phyloP scores from a whole-genome alignment of 2,888 invertebrate genomes.

The Anagyrus pseudococci region DNA sequence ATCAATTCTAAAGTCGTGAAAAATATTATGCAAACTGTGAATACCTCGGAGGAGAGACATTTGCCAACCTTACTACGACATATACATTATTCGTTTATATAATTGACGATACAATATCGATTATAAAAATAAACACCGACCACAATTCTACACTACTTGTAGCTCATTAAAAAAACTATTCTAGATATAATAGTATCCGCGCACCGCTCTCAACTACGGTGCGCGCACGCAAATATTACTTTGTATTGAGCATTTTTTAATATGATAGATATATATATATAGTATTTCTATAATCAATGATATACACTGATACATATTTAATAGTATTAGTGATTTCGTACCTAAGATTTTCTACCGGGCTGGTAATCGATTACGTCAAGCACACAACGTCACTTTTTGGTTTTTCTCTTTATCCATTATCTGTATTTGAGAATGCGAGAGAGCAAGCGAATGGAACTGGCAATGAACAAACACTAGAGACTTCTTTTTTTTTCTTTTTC shows the following conservation, averaged over 20 bases:
- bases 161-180: constrained; percentile 55
- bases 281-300: constrained; percentile 55
- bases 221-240: constrained; percentile 53
- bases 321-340: constrained; percentile 60
- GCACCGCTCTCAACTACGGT: constrained; percentile 57
- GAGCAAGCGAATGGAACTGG: constrained; percentile 33
- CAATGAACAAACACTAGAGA: constrained; percentile 34
- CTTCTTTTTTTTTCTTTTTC: constrained; percentile 30
- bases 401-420: constrained; percentile 43
- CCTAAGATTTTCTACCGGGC: constrained; percentile 61
- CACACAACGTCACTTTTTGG: constrained; percentile 49
- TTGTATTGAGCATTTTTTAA: constrained; percentile 57
- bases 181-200: constrained; percentile 52
- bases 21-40: too few species aligned
- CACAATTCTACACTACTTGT: constrained; percentile 61
- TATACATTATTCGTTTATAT: constrained; percentile 45
- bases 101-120: constrained; percentile 60
- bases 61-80: constrained; percentile 57
- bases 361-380: constrained; percentile 60
- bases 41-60: too few species aligned
- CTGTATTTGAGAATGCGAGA: constrained; percentile 26
- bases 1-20: too few species aligned
- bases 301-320: constrained; percentile 60
- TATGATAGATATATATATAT: background rate
- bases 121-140: constrained; percentile 58